Conservation (phyloP, 2,888 invertebrate genomes). For the Atrina japonica region DNA sequence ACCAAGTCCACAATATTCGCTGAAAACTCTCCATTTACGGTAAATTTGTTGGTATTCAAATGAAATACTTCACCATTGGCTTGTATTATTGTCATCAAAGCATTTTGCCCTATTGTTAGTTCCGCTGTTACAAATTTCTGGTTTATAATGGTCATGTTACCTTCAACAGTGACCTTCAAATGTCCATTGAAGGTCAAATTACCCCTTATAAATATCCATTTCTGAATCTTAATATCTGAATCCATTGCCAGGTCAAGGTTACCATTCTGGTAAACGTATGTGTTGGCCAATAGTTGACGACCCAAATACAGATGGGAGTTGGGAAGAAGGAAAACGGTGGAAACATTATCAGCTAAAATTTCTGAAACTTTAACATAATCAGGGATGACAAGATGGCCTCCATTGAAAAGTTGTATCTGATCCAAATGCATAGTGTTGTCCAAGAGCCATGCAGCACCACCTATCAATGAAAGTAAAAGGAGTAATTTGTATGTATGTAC, state of each 20-base stretch:
- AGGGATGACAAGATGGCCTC: constrained; percentile 51
- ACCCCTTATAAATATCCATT: constrained; percentile 46
- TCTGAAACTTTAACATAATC: constrained; percentile 37
- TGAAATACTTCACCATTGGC: constrained; percentile 28
- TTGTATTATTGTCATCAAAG: constrained; percentile 38
- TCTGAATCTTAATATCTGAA: constrained; percentile 29
- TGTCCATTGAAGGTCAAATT: constrained; percentile 28
- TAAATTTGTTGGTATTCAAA: constrained; percentile 34
- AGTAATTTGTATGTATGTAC: no score
- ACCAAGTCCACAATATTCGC: constrained; percentile 33
- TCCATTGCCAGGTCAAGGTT: constrained; percentile 41
- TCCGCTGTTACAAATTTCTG: constrained; percentile 38
- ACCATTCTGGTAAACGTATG: constrained; percentile 36
- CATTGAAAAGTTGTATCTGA: constrained; percentile 45
- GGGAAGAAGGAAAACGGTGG: constrained; percentile 42
- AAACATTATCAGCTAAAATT: constrained; percentile 41
- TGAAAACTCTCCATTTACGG: constrained; percentile 47
- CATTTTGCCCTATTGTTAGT: constrained; percentile 39
- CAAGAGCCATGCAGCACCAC: constrained; percentile 57
- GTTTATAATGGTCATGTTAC: constrained; percentile 44
- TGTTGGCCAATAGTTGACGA: constrained; percentile 34
- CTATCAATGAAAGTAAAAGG: constrained; percentile 40
- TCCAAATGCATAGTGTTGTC: constrained; percentile 39
- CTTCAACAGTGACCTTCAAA: constrained; percentile 36
- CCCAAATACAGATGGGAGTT: constrained; percentile 33